Evolutionary conservation across 1,140 invertebrate genomes (phyloP).

Genomic region (Halictus rubicundus): DNA sequence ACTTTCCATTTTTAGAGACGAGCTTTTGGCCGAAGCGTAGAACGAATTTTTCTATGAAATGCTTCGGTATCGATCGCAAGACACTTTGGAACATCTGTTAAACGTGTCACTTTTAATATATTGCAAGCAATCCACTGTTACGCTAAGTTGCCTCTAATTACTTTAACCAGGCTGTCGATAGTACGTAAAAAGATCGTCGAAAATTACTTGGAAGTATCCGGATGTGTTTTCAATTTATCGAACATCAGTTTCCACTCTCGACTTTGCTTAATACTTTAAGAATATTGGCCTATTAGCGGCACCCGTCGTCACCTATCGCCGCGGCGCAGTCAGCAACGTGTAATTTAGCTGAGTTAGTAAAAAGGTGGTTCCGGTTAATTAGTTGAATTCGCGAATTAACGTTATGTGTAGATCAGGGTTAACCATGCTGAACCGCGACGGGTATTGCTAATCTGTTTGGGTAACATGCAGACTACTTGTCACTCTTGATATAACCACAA

Average conservation of each 20-base stretch:
- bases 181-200: no score
- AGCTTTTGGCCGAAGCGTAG: not conserved
- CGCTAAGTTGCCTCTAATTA: constrained; percentile 3
- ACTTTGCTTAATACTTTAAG: constrained; percentile 9
- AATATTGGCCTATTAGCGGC: constrained; percentile 7
- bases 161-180: constrained; percentile 10
- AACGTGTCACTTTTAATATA: not conserved
- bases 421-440: not conserved
- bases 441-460: no score
- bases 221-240: constrained; percentile 22
- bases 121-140: no score
- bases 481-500: not conserved
- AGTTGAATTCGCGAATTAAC: not conserved
- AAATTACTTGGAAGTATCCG: constrained; percentile 10
- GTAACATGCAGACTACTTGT: no score
- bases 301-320: not conserved
- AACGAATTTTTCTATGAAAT: not conserved
- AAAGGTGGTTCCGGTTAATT: not conserved
- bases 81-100: not conserved
- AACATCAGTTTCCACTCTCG: constrained; percentile 9
- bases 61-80: not conserved
- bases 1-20: no score
- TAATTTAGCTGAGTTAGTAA: not conserved
- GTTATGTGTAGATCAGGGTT: not conserved
- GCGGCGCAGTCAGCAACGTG: not conserved